A percentile compares a stretch with the other conserved stretches of the same genome.
Conservation (phyloP, 2,888 invertebrate genomes). For the Ophraella communa region DNA sequence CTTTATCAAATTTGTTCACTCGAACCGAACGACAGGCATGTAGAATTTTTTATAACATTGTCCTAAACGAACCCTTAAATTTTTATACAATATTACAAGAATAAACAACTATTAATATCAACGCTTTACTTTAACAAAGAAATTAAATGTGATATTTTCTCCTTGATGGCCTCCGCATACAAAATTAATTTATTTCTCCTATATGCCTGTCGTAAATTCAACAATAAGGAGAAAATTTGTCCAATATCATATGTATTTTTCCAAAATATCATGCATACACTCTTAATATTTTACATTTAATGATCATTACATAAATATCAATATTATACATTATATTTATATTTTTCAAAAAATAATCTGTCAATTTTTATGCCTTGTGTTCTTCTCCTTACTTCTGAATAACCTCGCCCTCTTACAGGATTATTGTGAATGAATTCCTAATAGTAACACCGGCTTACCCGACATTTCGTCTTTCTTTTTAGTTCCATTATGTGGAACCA, state of each 20-base stretch:
- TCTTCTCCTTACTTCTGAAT: conserved; percentile 59
- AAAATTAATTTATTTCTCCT: conserved; percentile 42
- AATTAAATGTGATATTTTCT: conserved; percentile 40
- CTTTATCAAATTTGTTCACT: conserved; percentile 59
- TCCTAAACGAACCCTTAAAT: conserved; percentile 53
- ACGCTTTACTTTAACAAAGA: conserved; percentile 44
- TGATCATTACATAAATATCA: conserved; percentile 57
- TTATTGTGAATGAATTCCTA: conserved; percentile 61
- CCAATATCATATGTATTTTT: conserved; percentile 49
- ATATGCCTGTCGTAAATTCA: conserved; percentile 56
- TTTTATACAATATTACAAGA: conserved; percentile 54
- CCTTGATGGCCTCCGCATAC: conserved; percentile 47
- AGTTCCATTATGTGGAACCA: neutral
- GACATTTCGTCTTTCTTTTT: conserved; percentile 9
- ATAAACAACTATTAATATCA: conserved; percentile 54
- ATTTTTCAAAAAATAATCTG: conserved; percentile 61
- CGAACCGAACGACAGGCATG: conserved; percentile 53
- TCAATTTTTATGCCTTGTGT: conserved; percentile 49
- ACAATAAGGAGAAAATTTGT: conserved; percentile 58
- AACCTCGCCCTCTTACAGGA: conserved; percentile 59
- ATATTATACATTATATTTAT: conserved; percentile 53
- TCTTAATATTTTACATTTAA: conserved; percentile 55
- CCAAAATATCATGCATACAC: conserved; percentile 56
- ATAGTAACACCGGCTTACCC: conserved; percentile 47
- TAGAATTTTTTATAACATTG: conserved; percentile 43